Evolutionary conservation across 2,888 invertebrate species (phyloP).

Genomic region (Capitulum mitella): DNA sequence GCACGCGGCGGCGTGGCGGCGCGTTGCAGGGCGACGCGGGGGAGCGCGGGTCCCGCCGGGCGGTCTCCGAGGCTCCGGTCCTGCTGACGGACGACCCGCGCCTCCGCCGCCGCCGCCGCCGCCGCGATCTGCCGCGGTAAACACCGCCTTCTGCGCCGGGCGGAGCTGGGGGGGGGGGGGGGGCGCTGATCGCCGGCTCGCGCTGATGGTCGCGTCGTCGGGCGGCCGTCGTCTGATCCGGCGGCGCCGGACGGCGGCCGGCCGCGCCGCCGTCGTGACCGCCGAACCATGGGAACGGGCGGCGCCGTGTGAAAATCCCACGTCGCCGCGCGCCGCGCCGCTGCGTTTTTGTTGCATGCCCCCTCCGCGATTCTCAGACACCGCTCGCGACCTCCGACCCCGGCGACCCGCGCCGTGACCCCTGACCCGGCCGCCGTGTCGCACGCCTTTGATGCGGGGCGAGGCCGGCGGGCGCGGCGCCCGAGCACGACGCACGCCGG

Average conservation of each 20-base stretch:
- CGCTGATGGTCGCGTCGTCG: not conserved
- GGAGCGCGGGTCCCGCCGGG: too few relatives aligned
- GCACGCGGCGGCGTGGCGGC: too few relatives aligned
- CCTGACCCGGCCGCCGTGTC: not conserved
- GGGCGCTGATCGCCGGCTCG: not conserved
- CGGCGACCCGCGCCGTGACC: not conserved
- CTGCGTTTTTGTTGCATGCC: slow-evolving; percentile 21
- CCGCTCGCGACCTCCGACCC: not conserved
- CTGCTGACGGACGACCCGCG: too few relatives aligned
- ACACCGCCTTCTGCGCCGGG: too few relatives aligned
- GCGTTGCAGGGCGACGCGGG: not conserved
- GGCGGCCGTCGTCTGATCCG: not conserved
- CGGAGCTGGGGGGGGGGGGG: too few relatives aligned
- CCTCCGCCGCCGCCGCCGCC: too few relatives aligned
- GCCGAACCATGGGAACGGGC: not conserved
- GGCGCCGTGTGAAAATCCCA: slow-evolving; percentile 8
- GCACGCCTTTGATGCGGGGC: not conserved
- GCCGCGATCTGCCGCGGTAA: too few relatives aligned
- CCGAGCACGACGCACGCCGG: not conserved
- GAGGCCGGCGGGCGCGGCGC: not conserved
- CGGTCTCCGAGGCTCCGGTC: too few relatives aligned
- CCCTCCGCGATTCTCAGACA: slow-evolving; percentile 1
- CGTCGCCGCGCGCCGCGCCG: not conserved
- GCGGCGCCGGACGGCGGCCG: too few relatives aligned
- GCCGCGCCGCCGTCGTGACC: too few relatives aligned